Evolutionary conservation across 2,888 invertebrate genomes (phyloP).

Genomic region (Epinotia demarniana): DNA sequence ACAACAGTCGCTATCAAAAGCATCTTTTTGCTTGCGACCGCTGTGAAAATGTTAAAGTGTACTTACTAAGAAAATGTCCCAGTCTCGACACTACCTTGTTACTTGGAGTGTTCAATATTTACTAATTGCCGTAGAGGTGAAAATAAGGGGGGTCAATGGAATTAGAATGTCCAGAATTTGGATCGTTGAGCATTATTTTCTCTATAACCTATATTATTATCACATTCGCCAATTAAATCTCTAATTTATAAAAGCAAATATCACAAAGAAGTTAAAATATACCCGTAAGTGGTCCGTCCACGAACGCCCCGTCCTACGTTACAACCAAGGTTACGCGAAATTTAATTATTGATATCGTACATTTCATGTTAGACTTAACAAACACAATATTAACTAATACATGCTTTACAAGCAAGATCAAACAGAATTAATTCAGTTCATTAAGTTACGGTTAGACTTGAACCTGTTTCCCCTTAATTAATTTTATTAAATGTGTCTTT

Average conservation of each 20-base stretch:
- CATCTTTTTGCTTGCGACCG: too few species aligned
- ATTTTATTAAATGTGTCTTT: slow-evolving; percentile 35
- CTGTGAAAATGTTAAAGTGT: too few species aligned
- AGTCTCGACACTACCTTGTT: too few species aligned
- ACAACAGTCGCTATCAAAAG: too few species aligned
- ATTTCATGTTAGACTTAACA: slow-evolving; percentile 13
- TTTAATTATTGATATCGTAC: slow-evolving; percentile 13
- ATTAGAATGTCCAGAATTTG: too few species aligned
- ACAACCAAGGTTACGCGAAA: not conserved
- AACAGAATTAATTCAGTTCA: slow-evolving; percentile 23
- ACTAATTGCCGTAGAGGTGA: too few species aligned
- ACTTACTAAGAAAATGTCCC: too few species aligned
- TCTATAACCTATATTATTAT: not conserved
- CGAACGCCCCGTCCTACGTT: not conserved
- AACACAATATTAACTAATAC: slow-evolving; percentile 25
- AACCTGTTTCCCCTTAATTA: slow-evolving; percentile 36
- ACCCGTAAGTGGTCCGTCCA: not conserved
- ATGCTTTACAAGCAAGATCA: slow-evolving; percentile 30
- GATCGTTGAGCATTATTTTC: too few species aligned
- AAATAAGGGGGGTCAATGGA: too few species aligned
- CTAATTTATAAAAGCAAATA: not conserved
- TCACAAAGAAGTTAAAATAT: not conserved
- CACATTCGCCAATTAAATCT: not conserved
- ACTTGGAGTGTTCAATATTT: too few species aligned
- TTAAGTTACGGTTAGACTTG: slow-evolving; percentile 32